Evolutionary conservation across 1,140 invertebrate species (phyloP).

Genomic region (Drosophila sturtevanti): DNA sequence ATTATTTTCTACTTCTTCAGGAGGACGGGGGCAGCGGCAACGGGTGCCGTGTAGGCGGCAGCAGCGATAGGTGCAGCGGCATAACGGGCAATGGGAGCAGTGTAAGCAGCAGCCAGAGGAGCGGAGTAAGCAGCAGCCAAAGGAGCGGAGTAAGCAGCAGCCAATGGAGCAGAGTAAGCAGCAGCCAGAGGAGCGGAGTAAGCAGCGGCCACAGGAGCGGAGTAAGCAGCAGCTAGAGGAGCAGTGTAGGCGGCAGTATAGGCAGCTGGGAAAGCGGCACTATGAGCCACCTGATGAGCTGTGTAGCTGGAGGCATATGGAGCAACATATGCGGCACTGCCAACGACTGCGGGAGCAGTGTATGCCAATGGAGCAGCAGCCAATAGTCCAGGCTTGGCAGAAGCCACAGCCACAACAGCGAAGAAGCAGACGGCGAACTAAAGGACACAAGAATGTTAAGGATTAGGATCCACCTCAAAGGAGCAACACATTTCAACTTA

Average conservation of each 20-base stretch:
- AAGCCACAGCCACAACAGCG: constrained; percentile 66
- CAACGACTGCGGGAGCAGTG: constrained; percentile 78
- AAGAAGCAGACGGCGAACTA: constrained; percentile 76
- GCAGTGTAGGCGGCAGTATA: constrained; percentile 44
- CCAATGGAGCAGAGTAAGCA: constrained; percentile 31
- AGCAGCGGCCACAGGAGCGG: constrained; percentile 72
- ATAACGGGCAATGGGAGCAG: constrained; percentile 70
- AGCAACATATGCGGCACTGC: constrained; percentile 82
- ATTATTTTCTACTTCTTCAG: constrained; percentile 63
- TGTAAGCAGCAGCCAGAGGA: constrained; percentile 43
- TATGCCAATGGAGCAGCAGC: constrained; percentile 78
- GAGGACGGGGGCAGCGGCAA: constrained; percentile 56
- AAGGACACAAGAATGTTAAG: neutral
- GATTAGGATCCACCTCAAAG: neutral
- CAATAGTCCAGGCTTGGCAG: constrained; percentile 63
- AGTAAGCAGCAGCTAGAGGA: constrained; percentile 27
- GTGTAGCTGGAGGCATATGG: constrained; percentile 80
- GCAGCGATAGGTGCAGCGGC: constrained; percentile 16
- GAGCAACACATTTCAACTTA: constrained; percentile 45
- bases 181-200: constrained; percentile 65
- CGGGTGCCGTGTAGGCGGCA: constrained; percentile 42
- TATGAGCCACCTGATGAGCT: constrained; percentile 53
- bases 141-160: neutral
- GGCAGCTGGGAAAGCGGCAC: constrained; percentile 68
- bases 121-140: constrained; percentile 29